phyloP scores from a whole-genome alignment of 2,888 invertebrate genomes.

The Chymomyza fuscimana region DNA sequence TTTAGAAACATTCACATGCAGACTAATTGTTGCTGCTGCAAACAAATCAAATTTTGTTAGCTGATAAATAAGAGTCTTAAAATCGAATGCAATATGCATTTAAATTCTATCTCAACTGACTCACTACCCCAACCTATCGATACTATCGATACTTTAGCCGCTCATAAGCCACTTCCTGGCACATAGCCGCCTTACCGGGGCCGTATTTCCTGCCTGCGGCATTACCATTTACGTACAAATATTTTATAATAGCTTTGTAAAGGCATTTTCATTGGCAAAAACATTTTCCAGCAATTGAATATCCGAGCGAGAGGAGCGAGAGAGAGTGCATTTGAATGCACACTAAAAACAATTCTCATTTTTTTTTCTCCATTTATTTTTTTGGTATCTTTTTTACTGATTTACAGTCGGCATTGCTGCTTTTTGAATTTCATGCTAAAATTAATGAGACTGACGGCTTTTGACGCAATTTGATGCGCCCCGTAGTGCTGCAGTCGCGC shows the following conservation, averaged over 20 bases:
- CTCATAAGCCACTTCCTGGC: slow-evolving; percentile 49
- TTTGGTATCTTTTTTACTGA: slow-evolving; percentile 9
- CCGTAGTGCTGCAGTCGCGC: slow-evolving; percentile 57
- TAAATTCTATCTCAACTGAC: background rate
- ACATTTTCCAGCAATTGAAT: slow-evolving; percentile 73
- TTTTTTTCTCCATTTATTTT: slow-evolving; percentile 13
- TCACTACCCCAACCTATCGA: background rate
- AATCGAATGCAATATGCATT: background rate
- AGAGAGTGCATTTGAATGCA: slow-evolving; percentile 57
- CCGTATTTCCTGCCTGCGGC: slow-evolving; percentile 35
- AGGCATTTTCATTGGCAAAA: background rate
- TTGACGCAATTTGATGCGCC: slow-evolving; percentile 70
- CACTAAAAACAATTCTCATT: slow-evolving; percentile 48
- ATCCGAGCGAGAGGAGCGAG: slow-evolving; percentile 33
- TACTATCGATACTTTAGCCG: background rate
- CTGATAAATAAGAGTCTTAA: background rate
- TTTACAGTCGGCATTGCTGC: slow-evolving; percentile 24
- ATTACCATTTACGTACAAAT: background rate
- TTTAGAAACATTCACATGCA: background rate
- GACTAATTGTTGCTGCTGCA: background rate
- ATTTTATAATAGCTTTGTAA: background rate
- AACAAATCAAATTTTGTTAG: background rate
- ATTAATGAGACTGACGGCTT: slow-evolving; percentile 73
- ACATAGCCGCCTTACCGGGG: slow-evolving; percentile 23
- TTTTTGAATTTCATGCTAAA: slow-evolving; percentile 33